Base-by-base conservation (phyloP, 2,797 vertebrate species). In the Lagodon rhomboides region DNA sequence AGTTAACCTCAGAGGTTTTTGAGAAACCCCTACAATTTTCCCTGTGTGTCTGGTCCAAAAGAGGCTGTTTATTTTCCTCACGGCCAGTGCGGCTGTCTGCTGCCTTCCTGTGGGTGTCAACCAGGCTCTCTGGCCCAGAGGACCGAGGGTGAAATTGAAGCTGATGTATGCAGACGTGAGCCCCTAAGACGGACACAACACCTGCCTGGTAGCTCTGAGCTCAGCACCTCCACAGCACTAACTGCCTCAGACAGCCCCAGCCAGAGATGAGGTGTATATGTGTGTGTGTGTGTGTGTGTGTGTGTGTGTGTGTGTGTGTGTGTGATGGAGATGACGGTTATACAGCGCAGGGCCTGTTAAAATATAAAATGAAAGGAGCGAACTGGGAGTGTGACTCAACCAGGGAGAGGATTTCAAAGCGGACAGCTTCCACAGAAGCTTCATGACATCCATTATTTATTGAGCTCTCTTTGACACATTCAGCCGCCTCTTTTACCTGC, bases 391-490 rank as follows among this genome's bases (percentile, higher is more conserved):
- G 60, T 80, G 81, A 80, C 83, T 91, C 89, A 87, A 83, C 73
- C 82, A 43, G 83, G 77, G 83, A 92, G 85, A 68, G 77, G 82
- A 92, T 91, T 93, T 91, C 87, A 93, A 93, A 92, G 90, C 75
- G 27, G 75, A 81, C 88, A 86, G 86, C 83, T 84, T 90, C 87
- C 85, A 90, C 77, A 80, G 84, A 86, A 85, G 84, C 84, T 74
- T 91, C 86, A 83, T 87, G 86, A 79, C 90, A 92, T 92, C 75
- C 80, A 93, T 91, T 91, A 92, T 92, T 92, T 90, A 93, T 90
- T 65, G 59, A 69, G 80, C 65, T 87, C 74, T 71, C 83, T 90
- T 88, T 91, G 90, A 91, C 82, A 90, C 68, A 62, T 89, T 83
- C 75, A 83, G 84, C 46, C 22, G 12, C 61, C 61, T 75, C 75